Evolutionary conservation across 2,888 invertebrate genomes (phyloP), one percentile per base, ranked within the genome.

Genomic region (Ennomos erosarius): DNA sequence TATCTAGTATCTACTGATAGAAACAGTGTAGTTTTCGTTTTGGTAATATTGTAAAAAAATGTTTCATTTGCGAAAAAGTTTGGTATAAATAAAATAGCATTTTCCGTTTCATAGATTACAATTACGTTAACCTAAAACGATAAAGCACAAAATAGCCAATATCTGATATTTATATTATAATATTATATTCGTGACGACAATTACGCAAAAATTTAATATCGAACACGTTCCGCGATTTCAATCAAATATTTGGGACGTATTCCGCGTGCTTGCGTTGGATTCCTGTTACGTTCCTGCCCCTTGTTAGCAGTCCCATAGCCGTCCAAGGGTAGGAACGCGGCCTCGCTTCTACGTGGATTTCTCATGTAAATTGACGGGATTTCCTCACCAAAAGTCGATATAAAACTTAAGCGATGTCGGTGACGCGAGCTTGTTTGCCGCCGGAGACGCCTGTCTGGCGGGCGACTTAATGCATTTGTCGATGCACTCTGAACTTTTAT

Each of bases 291-390:
- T 90, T 89, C 87, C 81, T 72, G 71, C 72, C 82, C 81, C 88
- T 85, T 89, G 88, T 88, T 81, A 83, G 79, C 77, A 74, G 75
- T 74, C 73, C 73, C 71, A 75, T 74, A 77, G 74, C 73, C 76
- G 71, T 78, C 75, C 42, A 71, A 64, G 65, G 56, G 42, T 63
- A 68, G 71, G 73, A 78, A 77, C 79, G 78, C 73, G 67, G 78
- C 74, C 74, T 45, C 78, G 76, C 81, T 78, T 77, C 78, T 69
- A 64, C 73, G 74, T 60, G 65, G 80, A 81, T 87, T 88, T 89
- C 84, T 87, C 82, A 90, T 90, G 88, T 86, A 88, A 88, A 89
- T 90, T 82, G 84, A 73, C 65, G 71, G 83, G 87, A 88, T 88
- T 87, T 87, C 79, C 78, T 80, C 76, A 76, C 71, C 74, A 79